Evolutionary conservation across 1,140 invertebrate species (phyloP), one percentile per base, ranked within the genome.

Genomic region (Drosophila nasuta): DNA sequence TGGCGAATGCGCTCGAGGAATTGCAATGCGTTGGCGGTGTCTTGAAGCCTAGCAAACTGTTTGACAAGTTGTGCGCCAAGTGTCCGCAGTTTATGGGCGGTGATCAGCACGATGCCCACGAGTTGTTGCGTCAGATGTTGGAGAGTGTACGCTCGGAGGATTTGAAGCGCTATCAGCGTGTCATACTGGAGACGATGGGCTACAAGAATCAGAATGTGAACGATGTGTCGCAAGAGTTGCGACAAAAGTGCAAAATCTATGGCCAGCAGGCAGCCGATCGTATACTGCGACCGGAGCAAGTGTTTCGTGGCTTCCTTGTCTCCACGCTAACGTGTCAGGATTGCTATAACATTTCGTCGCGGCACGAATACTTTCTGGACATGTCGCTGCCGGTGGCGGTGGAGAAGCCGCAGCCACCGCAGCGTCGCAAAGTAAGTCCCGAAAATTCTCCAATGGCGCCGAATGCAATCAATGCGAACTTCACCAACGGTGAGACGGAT

Each of bases 61-160:
- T 98, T 51, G 94, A 94, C 41, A 95, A 95, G 73, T 94, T 98
- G n/a, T 96, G 95, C 66, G 94, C 95, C 86, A 97, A 96, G 91
- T 94, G 95, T 75, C 94, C 96, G 0, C 96, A 98, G 89, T 99
- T 99, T 92, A 96, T 96, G 66, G 97, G 97, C n/a, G 97, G 96
- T 28, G 96, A 98, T 79, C 98, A 99, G 92, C 98, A 99, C 91
- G 98, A 99, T 93, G 96, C 98, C 7, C 98, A 99, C 91, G 98
- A 99, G 93, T 92, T 99, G 56, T 93, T 99, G 6, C 93, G 98
- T 60, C 97, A 98, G 93, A 93, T 99, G 30, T 92, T 99, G 28
- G 98, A 99, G 92, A 95, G 95, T 69, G 96, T 98, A 56, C 94
- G 94, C 58, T 94, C 94, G 25, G 95, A 95, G 82, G 95, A 96